phyloP scores from a whole-genome alignment of 1,140 invertebrate species.

The Odontomachus brunneus region DNA sequence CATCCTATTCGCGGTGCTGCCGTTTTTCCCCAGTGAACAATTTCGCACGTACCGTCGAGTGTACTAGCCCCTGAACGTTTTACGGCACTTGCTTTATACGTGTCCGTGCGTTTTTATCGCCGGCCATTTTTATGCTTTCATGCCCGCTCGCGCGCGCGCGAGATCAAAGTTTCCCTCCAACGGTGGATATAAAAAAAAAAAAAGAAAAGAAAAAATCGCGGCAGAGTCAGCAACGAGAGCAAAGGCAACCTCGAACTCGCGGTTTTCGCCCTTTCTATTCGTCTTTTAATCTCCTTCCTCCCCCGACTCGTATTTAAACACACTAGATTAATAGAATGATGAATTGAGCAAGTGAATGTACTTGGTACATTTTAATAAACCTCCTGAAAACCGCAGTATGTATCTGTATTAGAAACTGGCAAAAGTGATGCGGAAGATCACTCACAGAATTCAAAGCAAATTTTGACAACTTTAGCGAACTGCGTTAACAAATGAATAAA shows the following conservation, averaged over 20 bases:
- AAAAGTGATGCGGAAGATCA: no score
- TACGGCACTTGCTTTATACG: conserved; percentile 58
- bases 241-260: conserved; percentile 19
- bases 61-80: conserved; percentile 59
- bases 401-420: no score
- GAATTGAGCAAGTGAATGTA: background rate
- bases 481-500: background rate
- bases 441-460: no score
- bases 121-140: conserved; percentile 58
- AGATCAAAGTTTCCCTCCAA: conserved; percentile 54
- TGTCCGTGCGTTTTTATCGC: conserved; percentile 56
- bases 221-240: background rate
- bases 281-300: background rate
- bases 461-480: no score
- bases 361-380: background rate
- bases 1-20: conserved; percentile 33
- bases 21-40: conserved; percentile 58
- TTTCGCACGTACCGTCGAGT: conserved; percentile 60
- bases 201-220: background rate
- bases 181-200: conserved; percentile 30
- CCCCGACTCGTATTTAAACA: background rate
- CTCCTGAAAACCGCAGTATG: background rate
- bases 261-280: background rate
- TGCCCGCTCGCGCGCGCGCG: conserved; percentile 22
- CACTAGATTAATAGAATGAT: conserved; percentile 8